These are phyloP conservation scores for Planococcus citri DNA, from an alignment of 1,140 invertebrate genomes.

Conservation along the genomic window DNA sequence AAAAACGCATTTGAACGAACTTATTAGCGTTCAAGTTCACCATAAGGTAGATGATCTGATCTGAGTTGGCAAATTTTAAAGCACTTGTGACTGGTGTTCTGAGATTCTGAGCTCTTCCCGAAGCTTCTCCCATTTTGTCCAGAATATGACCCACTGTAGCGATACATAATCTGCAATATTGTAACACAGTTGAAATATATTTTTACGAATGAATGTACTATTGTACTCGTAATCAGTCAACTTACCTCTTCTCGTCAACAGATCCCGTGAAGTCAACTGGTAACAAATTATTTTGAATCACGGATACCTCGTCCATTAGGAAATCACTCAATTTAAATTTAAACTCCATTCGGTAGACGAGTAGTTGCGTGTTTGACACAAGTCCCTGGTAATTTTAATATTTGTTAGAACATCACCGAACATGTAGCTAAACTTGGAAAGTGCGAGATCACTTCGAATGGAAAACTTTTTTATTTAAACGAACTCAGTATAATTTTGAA, in stretches of 20 bases:
- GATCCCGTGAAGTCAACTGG: not conserved
- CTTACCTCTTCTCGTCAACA: not conserved
- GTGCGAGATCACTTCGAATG: too few species aligned
- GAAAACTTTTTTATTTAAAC: too few species aligned
- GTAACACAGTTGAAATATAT: too few species aligned
- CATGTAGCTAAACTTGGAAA: too few species aligned
- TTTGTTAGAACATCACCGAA: too few species aligned
- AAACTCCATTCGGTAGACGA: not conserved
- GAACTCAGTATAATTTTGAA: too few species aligned
- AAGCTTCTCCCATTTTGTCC: constrained; percentile 54
- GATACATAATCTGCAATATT: not conserved
- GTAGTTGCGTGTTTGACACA: too few species aligned
- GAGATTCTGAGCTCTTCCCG: constrained; percentile 58
- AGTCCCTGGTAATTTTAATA: too few species aligned
- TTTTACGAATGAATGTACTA: too few species aligned
- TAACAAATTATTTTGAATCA: not conserved
- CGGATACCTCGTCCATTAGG: not conserved
- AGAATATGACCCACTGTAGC: constrained; percentile 37
- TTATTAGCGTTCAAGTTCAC: constrained; percentile 24
- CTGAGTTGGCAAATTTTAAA: constrained; percentile 49
- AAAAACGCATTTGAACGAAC: not conserved
- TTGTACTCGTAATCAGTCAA: too few species aligned
- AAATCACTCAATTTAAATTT: not conserved
- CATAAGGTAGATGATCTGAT: constrained; percentile 52
- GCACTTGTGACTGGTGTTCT: constrained; percentile 55